Base-by-base conservation (phyloP, 2,797 vertebrate species). In the Phrynocephalus vlangalii region DNA sequence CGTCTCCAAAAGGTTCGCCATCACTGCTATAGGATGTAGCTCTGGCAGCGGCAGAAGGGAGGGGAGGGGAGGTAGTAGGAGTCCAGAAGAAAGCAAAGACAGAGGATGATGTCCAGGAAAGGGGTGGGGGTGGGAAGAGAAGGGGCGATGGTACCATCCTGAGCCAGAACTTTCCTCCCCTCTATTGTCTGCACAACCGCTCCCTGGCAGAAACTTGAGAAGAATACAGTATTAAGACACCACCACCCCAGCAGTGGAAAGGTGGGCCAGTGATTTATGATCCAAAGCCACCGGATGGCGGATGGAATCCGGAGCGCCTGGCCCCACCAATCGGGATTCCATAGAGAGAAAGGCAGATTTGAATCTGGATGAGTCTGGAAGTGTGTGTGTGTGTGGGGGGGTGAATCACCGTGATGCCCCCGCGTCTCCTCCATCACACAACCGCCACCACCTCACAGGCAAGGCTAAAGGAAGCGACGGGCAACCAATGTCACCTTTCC, bases 111-210 rank as follows among this genome's bases (percentile, higher is more conserved):
- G 52, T 56, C 52, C 13, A 30, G 33, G 6, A 70, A 5, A 6
- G 5, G 18, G 16, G 72, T n/a, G 52, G 24, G 16, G 5, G 33
- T 33, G 38, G 56, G 5, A 5, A 16, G 2, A 26, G 28, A 60
- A 6, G 5, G 50, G 48, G 22, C 72, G 16, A 24, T 11, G 75
- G 15, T 75, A 48, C 1, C 30, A 26, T 13, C 38, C 38, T 16
- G 20, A 66, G 28, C 18, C 63, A 26, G 88, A 95, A 95, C 94
- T 95, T 95, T 94, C 90, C 44, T 88, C 77, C 87, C 22, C 82
- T 86, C 91, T 90, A 89, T 84, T 3, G 56, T 8, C 52, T 16
- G 56, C n/a, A 24, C 78, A 72, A 82, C 71, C 73, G 81, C 68
- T 87, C 80, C 85, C 84, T 93, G 86, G 83, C 86, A 75, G 85